A percentile compares a stretch with the other conserved stretches of the same genome.
Evolutionary conservation across 2,888 invertebrate genomes (phyloP).

Genomic region (Conomelus anceps): DNA sequence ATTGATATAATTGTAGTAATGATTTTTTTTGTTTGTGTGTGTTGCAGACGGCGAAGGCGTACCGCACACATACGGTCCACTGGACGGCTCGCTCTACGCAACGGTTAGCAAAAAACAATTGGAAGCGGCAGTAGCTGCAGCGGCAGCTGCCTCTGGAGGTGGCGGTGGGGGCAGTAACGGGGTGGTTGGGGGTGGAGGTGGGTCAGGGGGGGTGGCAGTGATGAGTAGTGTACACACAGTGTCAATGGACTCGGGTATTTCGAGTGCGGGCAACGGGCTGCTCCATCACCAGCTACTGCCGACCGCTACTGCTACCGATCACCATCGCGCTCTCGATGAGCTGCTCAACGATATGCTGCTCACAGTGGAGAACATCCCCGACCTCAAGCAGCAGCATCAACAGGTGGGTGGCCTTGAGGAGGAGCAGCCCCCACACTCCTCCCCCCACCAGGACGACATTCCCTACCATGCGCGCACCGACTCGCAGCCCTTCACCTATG

Average conservation of each 20-base stretch:
- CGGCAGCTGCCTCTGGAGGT: constrained; percentile 33
- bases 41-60: constrained; percentile 47
- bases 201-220: constrained; percentile 43
- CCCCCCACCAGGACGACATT: constrained; percentile 48
- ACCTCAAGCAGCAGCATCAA: constrained; percentile 40
- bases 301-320: constrained; percentile 45
- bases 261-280: constrained; percentile 58
- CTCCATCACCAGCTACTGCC: constrained; percentile 43
- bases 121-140: constrained; percentile 36
- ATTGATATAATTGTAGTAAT: background rate
- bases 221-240: constrained; percentile 69
- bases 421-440: background rate
- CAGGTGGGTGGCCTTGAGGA: constrained; percentile 7
- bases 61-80: constrained; percentile 71
- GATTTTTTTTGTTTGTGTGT: constrained; percentile 29
- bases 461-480: constrained; percentile 89
- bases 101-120: constrained; percentile 41
- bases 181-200: constrained; percentile 30
- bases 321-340: constrained; percentile 71
- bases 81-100: constrained; percentile 88
- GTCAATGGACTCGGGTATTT: constrained; percentile 88
- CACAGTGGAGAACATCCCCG: constrained; percentile 74
- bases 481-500: constrained; percentile 85
- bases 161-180: constrained; percentile 10
- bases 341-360: constrained; percentile 79